phyloP scores from a whole-genome alignment of 30 jellyfish, hydroid and myxozoan genomes.

The Rhopilema esculentum region DNA sequence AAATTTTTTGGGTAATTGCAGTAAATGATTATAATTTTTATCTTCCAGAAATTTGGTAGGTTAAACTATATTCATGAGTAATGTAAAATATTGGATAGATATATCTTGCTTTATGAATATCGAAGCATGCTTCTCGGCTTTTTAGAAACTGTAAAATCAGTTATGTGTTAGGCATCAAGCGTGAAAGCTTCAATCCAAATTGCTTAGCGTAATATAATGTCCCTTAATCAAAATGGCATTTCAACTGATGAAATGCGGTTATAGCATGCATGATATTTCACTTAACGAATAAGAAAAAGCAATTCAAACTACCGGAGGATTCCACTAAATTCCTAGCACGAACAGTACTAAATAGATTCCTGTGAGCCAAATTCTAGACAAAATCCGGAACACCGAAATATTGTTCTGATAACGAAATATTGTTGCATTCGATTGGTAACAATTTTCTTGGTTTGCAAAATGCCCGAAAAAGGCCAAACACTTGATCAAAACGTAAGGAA shows the following conservation, averaged over 20 bases:
- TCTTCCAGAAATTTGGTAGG: not conserved
- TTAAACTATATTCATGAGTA: not conserved
- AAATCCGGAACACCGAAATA: not conserved
- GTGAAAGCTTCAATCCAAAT: not conserved
- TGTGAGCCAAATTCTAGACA: slow-evolving; percentile 7
- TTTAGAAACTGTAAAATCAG: no score
- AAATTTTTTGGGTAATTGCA: not conserved
- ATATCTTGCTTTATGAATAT: not conserved
- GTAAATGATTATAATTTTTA: no score
- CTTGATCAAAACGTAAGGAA: no score
- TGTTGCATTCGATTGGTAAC: no score
- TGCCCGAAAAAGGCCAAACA: no score
- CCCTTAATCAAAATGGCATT: not conserved
- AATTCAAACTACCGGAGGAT: slow-evolving; percentile 12
- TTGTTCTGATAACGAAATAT: no score
- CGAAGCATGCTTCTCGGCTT: no score
- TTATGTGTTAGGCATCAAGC: not conserved
- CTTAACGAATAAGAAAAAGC: not conserved
- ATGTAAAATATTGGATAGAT: not conserved
- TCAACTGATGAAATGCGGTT: not conserved
- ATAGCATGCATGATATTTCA: not conserved
- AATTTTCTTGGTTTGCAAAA: no score
- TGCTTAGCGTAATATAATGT: not conserved
- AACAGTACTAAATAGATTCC: slow-evolving; percentile 5
- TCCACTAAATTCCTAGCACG: slow-evolving; percentile 11